Evolutionary conservation across 1,140 invertebrate genomes (phyloP).

Genomic region (Drosophila seguyi): DNA sequence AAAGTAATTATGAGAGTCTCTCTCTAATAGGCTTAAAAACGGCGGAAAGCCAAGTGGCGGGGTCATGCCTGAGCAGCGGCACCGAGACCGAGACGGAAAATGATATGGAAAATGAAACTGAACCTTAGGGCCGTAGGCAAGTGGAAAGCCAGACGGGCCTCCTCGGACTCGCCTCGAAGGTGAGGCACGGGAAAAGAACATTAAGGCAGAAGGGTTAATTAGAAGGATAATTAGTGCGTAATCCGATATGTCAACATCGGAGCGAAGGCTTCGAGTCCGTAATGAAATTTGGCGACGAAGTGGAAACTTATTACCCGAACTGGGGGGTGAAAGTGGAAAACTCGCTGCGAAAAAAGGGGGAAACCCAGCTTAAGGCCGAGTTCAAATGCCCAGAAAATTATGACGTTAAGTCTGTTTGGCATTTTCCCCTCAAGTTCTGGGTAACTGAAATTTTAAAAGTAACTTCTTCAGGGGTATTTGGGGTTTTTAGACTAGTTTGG

Average conservation of each 20-base stretch:
- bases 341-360: slow-evolving; percentile 4
- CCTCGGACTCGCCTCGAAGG: slow-evolving; percentile 26
- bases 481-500: not conserved
- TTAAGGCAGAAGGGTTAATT: slow-evolving; percentile 79
- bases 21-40: slow-evolving; percentile 81
- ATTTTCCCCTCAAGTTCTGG: slow-evolving; percentile 10
- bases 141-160: slow-evolving; percentile 24
- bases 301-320: slow-evolving; percentile 56
- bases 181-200: slow-evolving; percentile 49
- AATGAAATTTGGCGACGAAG: slow-evolving; percentile 70
- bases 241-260: slow-evolving; percentile 80
- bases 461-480: not conserved
- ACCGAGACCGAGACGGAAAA: slow-evolving; percentile 9
- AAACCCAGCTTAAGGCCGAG: slow-evolving; percentile 5
- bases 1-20: slow-evolving; percentile 80
- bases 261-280: slow-evolving; percentile 15
- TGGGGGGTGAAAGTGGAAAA: slow-evolving; percentile 1
- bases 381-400: slow-evolving; percentile 71
- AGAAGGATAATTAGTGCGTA: slow-evolving; percentile 84
- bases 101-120: slow-evolving; percentile 27
- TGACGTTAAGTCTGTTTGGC: slow-evolving; percentile 54
- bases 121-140: slow-evolving; percentile 32
- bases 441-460: not conserved
- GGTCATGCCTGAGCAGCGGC: slow-evolving; percentile 70
- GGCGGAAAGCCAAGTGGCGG: slow-evolving; percentile 43